Evolutionary conservation across 1,140 invertebrate species (phyloP).

Genomic region (Polyergus mexicanus): DNA sequence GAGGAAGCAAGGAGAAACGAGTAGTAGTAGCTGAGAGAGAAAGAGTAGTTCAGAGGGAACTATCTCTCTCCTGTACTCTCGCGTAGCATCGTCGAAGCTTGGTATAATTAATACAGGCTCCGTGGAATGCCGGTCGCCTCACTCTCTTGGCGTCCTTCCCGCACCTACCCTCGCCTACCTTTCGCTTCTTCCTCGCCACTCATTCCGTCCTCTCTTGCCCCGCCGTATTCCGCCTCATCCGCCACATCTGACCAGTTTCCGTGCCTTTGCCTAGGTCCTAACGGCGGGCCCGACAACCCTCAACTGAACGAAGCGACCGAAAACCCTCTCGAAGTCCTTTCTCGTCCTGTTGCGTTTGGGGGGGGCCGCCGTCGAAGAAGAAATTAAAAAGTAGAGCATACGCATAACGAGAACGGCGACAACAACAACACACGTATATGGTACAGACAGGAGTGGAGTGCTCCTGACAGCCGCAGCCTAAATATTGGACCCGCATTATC

Average conservation of each 20-base stretch:
- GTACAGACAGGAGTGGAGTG: slow-evolving; percentile 42
- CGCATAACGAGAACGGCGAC: slow-evolving; percentile 59
- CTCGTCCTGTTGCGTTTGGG: slow-evolving; percentile 39
- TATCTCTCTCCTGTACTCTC: slow-evolving; percentile 70
- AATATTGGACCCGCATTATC: slow-evolving; percentile 70
- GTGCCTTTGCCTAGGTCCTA: slow-evolving; percentile 70
- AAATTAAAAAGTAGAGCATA: slow-evolving; percentile 66
- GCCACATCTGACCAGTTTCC: slow-evolving; percentile 73
- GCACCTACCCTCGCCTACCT: slow-evolving; percentile 63
- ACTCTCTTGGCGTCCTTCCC: slow-evolving; percentile 74
- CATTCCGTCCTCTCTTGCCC: slow-evolving; percentile 68
- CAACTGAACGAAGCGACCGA: slow-evolving; percentile 12
- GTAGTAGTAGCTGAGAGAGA: slow-evolving; percentile 53
- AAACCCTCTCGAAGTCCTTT: slow-evolving; percentile 4
- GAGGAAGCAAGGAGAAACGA: slow-evolving; percentile 39
- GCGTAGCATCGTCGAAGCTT: slow-evolving; percentile 78
- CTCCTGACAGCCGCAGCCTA: slow-evolving; percentile 68
- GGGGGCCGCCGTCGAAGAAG: slow-evolving; percentile 30
- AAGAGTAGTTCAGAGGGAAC: slow-evolving; percentile 32
- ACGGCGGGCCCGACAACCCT: slow-evolving; percentile 39
- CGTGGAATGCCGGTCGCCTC: slow-evolving; percentile 85
- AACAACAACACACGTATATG: slow-evolving; percentile 20
- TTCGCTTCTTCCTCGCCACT: slow-evolving; percentile 69
- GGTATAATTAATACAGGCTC: slow-evolving; percentile 86
- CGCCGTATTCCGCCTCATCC: slow-evolving; percentile 43